Evolutionary conservation across 2,888 invertebrate species (phyloP).

Genomic region (Euzophera pinguis): DNA sequence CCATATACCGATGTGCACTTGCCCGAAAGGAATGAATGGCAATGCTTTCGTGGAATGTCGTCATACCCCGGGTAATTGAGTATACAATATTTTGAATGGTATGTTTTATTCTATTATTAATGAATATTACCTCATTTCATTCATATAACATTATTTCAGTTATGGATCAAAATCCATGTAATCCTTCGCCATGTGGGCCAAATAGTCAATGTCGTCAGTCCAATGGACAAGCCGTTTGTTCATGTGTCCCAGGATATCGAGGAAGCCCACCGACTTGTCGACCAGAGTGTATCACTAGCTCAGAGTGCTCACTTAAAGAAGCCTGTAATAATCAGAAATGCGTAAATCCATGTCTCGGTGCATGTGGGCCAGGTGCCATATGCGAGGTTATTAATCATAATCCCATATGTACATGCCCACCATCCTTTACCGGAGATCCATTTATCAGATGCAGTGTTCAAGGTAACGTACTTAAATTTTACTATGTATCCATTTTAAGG

Average conservation of each 20-base stretch:
- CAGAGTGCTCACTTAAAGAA: constrained; percentile 85
- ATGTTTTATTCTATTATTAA: neutral
- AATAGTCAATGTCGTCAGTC: constrained; percentile 87
- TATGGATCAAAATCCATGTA: constrained; percentile 80
- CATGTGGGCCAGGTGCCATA: constrained; percentile 86
- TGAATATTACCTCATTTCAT: neutral
- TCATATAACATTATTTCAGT: constrained; percentile 38
- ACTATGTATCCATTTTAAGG: neutral
- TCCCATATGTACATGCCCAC: constrained; percentile 86
- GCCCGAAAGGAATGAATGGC: constrained; percentile 83
- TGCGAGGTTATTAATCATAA: constrained; percentile 88
- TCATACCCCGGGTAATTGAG: constrained; percentile 64
- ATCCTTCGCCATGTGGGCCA: constrained; percentile 89
- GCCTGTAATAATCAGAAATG: constrained; percentile 88
- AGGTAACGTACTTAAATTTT: constrained; percentile 37
- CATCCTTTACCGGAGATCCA: constrained; percentile 88
- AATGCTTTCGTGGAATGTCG: constrained; percentile 84
- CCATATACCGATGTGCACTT: constrained; percentile 85
- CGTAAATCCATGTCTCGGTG: constrained; percentile 87
- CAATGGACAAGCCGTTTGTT: constrained; percentile 85
- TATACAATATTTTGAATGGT: neutral
- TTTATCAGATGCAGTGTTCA: constrained; percentile 83
- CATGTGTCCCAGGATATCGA: constrained; percentile 84
- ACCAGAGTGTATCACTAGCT: constrained; percentile 87
- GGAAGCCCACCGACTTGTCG: constrained; percentile 88